A percentile compares a stretch with the other conserved stretches of the same genome.
Evolutionary conservation across 2,888 invertebrate genomes (phyloP).

Genomic region (Chromoteleia sp.): DNA sequence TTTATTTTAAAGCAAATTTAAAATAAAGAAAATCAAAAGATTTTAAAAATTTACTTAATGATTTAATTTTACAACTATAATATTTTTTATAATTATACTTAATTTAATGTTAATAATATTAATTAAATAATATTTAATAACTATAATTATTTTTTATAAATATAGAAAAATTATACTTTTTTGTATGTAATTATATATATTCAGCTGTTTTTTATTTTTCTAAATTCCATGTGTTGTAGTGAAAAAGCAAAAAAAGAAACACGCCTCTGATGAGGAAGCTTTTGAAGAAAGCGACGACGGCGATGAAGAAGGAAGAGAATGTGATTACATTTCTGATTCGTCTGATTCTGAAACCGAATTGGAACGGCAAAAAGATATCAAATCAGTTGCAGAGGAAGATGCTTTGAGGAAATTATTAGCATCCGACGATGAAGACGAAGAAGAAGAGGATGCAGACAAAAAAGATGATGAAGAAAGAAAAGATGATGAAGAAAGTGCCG

Average conservation of each 20-base stretch:
- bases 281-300: slow-evolving; percentile 98
- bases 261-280: slow-evolving; percentile 94
- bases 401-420: slow-evolving; percentile 94
- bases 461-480: slow-evolving; percentile 90
- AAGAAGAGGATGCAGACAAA: slow-evolving; percentile 92
- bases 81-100: background rate
- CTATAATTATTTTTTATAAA: too few species aligned
- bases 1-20: too few species aligned
- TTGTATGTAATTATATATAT: too few species aligned
- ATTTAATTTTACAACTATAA: slow-evolving; percentile 2
- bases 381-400: slow-evolving; percentile 95
- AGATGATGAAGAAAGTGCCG: slow-evolving; percentile 88
- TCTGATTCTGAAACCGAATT: slow-evolving; percentile 91
- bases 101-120: slow-evolving; percentile 10
- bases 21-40: too few species aligned
- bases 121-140: slow-evolving; percentile 41
- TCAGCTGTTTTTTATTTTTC: background rate
- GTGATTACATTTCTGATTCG: slow-evolving; percentile 96
- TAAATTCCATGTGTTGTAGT: slow-evolving; percentile 67
- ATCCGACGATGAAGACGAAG: slow-evolving; percentile 95
- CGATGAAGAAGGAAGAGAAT: slow-evolving; percentile 97
- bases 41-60: too few species aligned
- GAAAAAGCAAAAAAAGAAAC: slow-evolving; percentile 90
- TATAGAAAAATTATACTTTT: too few species aligned
- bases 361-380: slow-evolving; percentile 90